Conservation (phyloP, 2,113 vertebrate species). For the Sinocyclocheilus anshuiensis region DNA sequence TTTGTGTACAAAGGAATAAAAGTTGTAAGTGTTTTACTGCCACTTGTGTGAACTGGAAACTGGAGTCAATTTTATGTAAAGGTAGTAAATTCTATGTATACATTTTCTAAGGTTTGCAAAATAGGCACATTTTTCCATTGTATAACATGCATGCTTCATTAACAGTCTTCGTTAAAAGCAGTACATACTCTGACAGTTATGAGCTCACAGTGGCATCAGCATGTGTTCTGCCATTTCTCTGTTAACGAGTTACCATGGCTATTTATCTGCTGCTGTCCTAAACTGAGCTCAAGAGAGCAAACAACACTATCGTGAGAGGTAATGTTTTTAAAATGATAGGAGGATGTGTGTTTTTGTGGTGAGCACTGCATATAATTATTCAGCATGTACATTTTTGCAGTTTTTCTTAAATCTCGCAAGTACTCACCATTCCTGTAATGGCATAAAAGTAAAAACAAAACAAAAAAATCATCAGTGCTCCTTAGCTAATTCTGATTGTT, state of each 20-base stretch:
- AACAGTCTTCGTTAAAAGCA: constrained; percentile 1
- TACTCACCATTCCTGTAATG: not conserved
- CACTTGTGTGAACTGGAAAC: not conserved
- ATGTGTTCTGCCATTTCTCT: constrained; percentile 20
- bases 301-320: constrained; percentile 9
- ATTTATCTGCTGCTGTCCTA: constrained; percentile 27
- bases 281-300: constrained; percentile 1
- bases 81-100: not conserved
- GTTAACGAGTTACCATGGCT: constrained; percentile 14
- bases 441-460: not conserved
- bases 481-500: not conserved
- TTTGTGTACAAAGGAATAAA: not conserved
- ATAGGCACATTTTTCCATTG: not conserved
- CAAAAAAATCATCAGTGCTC: not conserved
- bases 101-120: not conserved
- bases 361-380: not conserved
- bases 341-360: not conserved
- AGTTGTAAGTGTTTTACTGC: not conserved
- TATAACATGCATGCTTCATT: not conserved
- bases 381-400: too few relatives aligned
- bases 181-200: constrained; percentile 5
- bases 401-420: too few relatives aligned
- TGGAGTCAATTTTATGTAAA: not conserved
- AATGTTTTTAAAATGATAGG: not conserved
- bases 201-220: not conserved